Evolutionary conservation across 2,113 vertebrate genomes (phyloP).

Genomic region (Anhinga anhinga): DNA sequence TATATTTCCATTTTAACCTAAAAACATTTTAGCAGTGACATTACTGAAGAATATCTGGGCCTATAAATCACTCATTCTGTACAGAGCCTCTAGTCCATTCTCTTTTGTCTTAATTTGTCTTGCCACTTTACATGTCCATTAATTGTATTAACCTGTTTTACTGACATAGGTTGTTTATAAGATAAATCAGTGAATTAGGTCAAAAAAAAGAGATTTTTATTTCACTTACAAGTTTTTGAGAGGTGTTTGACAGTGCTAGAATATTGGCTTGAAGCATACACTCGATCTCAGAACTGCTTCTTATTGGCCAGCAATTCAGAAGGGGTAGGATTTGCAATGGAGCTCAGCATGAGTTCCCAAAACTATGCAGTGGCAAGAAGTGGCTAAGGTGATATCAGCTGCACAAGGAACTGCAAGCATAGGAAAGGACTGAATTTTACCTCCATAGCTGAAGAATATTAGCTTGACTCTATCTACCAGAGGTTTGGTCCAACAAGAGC

Average conservation of each 20-base stretch:
- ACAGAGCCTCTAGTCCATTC: background rate
- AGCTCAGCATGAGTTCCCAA: background rate
- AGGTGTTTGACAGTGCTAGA: background rate
- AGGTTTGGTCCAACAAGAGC: background rate
- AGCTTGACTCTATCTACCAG: background rate
- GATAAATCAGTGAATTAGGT: background rate
- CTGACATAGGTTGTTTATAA: background rate
- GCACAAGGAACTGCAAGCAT: background rate
- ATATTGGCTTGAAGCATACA: background rate
- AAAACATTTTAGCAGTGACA: background rate
- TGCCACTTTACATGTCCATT: background rate
- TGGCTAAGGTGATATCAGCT: background rate
- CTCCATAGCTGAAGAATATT: background rate
- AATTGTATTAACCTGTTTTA: background rate
- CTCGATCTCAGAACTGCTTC: background rate
- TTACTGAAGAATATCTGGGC: background rate
- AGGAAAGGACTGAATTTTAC: background rate
- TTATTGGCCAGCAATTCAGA: background rate
- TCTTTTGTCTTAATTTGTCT: background rate
- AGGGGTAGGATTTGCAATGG: background rate
- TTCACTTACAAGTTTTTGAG: background rate
- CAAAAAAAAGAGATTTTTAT: background rate
- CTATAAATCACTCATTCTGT: background rate
- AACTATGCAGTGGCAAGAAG: background rate
- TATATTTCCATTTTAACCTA: background rate